A percentile compares a stretch with the other conserved stretches of the same genome.
Conservation (phyloP, 1,140 invertebrate genomes). For the Drosophila asahinai region DNA sequence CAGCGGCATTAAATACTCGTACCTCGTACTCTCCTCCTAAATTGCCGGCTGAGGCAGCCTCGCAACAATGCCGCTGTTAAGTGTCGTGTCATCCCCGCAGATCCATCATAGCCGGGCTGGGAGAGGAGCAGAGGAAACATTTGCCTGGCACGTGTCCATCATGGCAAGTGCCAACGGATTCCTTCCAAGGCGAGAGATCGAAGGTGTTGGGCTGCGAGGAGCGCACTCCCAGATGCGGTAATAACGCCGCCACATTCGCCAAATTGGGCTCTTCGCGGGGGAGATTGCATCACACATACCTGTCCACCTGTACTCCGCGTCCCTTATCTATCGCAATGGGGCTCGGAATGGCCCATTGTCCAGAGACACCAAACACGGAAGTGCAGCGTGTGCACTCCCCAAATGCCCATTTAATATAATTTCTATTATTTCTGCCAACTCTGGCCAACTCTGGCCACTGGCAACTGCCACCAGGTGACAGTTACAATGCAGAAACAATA, state of each 20-base stretch:
- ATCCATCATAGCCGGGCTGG: constrained; percentile 68
- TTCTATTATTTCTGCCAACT: constrained; percentile 80
- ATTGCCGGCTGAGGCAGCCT: constrained; percentile 61
- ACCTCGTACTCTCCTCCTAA: constrained; percentile 65
- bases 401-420: constrained; percentile 82
- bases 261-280: constrained; percentile 55
- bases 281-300: constrained; percentile 39
- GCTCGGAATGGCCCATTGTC: constrained; percentile 71
- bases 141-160: constrained; percentile 78
- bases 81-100: constrained; percentile 77
- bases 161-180: constrained; percentile 46
- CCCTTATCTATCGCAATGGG: constrained; percentile 6
- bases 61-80: constrained; percentile 66
- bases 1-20: constrained; percentile 66
- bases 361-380: constrained; percentile 66
- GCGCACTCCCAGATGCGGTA: constrained; percentile 55
- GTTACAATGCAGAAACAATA: constrained; percentile 81
- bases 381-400: constrained; percentile 71
- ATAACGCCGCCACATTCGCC: constrained; percentile 68
- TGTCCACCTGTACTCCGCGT: constrained; percentile 16
- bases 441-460: constrained; percentile 51
- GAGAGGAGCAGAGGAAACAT: constrained; percentile 55
- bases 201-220: constrained; percentile 51
- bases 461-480: constrained; percentile 78
- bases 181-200: constrained; percentile 3